phyloP scores from a whole-genome alignment of 2,888 invertebrate species.

The Ophraella communa region DNA sequence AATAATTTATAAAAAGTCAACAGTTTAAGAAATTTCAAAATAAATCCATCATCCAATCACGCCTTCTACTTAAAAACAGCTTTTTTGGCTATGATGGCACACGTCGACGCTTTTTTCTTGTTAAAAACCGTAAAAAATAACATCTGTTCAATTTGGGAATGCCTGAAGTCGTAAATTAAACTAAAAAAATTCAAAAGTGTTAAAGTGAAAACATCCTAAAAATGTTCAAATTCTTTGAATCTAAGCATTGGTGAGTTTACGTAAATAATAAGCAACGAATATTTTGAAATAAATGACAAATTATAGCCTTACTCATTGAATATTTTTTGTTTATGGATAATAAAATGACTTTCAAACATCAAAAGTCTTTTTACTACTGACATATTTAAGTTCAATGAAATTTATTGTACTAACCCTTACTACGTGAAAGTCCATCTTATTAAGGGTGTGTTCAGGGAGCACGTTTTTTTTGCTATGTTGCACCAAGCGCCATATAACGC shows the following conservation, averaged over 20 bases:
- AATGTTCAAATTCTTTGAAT: not conserved
- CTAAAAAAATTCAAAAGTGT: not conserved
- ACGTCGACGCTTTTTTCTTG: not conserved
- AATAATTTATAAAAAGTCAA: not conserved
- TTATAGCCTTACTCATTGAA: too few relatives aligned
- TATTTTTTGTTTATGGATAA: too few relatives aligned
- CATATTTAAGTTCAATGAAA: too few relatives aligned
- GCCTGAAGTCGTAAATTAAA: conserved; percentile 3
- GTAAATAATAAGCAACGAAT: too few relatives aligned
- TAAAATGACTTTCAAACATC: too few relatives aligned
- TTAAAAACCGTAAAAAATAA: not conserved
- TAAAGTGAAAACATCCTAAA: not conserved
- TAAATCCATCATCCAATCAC: not conserved
- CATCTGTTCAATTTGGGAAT: conserved; percentile 5
- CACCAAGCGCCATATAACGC: too few relatives aligned
- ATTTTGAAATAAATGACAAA: not conserved
- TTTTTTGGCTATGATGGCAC: conserved; percentile 6
- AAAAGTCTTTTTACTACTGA: too few relatives aligned
- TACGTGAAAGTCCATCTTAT: too few relatives aligned
- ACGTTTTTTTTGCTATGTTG: too few relatives aligned
- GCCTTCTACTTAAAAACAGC: not conserved
- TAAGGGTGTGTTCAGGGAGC: too few relatives aligned
- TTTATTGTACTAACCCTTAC: too few relatives aligned
- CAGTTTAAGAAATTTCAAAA: not conserved
- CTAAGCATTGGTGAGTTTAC: too few relatives aligned